These are phyloP conservation scores for Spea hammondii DNA, from an alignment of 2,797 vertebrate genomes.

Conservation along the genomic window DNA sequence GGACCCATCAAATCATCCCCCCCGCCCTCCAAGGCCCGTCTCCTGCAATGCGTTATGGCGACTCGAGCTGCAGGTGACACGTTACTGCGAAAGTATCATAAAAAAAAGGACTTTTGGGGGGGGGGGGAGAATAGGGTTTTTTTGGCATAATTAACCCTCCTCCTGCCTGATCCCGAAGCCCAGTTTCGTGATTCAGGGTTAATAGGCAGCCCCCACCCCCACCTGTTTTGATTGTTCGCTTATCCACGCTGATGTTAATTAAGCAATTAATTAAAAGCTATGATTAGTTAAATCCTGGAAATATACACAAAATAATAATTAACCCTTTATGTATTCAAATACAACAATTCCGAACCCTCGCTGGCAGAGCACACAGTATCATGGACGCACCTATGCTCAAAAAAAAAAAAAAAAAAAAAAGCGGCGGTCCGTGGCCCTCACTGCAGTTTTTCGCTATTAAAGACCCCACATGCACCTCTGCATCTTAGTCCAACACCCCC, in stretches of 20 bases:
- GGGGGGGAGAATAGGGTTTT: too few relatives aligned
- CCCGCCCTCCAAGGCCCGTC: constrained; percentile 34
- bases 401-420: not conserved
- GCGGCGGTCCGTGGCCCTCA: not conserved
- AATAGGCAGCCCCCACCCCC: not conserved
- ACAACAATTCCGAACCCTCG: not conserved
- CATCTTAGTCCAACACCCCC: too few relatives aligned
- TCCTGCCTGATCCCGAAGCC: not conserved
- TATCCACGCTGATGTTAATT: constrained; percentile 55
- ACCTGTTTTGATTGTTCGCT: not conserved
- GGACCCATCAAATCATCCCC: not conserved
- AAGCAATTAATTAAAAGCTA: constrained; percentile 54
- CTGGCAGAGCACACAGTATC: constrained; percentile 11
- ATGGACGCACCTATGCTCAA: not conserved
- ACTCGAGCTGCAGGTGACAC: constrained; percentile 43
- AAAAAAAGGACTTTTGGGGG: constrained; percentile 5
- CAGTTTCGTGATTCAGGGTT: not conserved
- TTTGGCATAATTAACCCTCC: constrained; percentile 22
- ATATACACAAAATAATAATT: not conserved
- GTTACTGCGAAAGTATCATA: not conserved
- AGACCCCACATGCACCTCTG: too few relatives aligned
- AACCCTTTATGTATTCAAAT: not conserved
- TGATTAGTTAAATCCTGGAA: constrained; percentile 56
- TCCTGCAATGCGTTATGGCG: constrained; percentile 48
- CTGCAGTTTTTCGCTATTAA: not conserved